A percentile compares a stretch with the other conserved stretches of the same genome.
These are phyloP conservation scores for Dasyurus viverrinus DNA, from an alignment of 2,113 vertebrate species.

Conservation along the genomic window DNA sequence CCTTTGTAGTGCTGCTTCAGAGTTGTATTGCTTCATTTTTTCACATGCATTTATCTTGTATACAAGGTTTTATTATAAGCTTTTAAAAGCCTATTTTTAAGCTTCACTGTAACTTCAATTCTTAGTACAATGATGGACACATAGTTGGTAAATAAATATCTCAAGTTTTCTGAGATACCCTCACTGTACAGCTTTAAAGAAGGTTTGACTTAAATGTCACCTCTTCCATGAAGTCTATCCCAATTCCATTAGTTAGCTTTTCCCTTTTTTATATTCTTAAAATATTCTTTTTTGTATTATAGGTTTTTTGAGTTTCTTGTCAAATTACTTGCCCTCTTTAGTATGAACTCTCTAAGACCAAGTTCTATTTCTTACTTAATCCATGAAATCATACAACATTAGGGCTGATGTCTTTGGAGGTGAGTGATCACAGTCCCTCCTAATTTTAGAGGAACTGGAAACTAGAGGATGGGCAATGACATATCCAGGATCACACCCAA, in stretches of 20 bases:
- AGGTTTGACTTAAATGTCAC: background rate
- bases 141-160: background rate
- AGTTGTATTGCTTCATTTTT: background rate
- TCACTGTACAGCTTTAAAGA: background rate
- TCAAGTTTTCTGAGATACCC: background rate
- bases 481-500: background rate
- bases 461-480: background rate
- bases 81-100: background rate
- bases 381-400: background rate
- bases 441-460: background rate
- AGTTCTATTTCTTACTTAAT: background rate
- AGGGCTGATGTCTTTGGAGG: background rate
- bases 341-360: background rate
- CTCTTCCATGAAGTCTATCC: background rate
- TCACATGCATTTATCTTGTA: background rate
- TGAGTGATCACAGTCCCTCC: background rate
- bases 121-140: background rate
- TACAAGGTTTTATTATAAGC: background rate
- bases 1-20: background rate
- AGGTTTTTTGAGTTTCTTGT: background rate
- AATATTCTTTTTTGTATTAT: background rate
- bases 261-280: background rate
- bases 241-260: background rate
- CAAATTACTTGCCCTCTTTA: background rate
- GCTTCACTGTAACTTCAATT: background rate